Conservation (phyloP, 2,797 vertebrate genomes). For the Hydrocynus forskahlii region DNA sequence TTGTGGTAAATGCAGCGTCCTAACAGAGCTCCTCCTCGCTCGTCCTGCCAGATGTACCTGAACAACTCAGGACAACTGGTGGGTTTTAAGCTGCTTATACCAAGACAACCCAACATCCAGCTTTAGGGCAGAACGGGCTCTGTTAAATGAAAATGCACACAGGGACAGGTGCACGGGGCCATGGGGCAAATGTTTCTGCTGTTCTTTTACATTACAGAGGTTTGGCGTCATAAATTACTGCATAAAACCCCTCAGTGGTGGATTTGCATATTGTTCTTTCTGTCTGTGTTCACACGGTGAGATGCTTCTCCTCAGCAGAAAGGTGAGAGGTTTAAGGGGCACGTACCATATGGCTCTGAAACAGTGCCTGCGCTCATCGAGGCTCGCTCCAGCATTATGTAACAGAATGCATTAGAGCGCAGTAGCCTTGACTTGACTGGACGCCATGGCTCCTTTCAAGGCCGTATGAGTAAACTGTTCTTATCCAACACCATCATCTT, state of each 20-base stretch:
- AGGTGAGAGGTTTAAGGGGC: constrained; percentile 47
- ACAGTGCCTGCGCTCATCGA: constrained; percentile 42
- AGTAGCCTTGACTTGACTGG: constrained; percentile 4
- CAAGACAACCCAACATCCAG: constrained; percentile 20
- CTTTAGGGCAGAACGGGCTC: constrained; percentile 10
- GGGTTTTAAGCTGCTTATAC: constrained; percentile 34
- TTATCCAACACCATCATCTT: background rate
- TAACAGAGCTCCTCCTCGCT: background rate
- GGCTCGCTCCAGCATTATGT: constrained; percentile 33
- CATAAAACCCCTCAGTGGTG: constrained; percentile 17
- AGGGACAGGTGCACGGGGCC: background rate
- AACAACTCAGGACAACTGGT: constrained; percentile 38
- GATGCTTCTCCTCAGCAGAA: constrained; percentile 21
- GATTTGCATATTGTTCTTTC: constrained; percentile 33
- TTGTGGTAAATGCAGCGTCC: background rate
- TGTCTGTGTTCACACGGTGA: constrained; percentile 1
- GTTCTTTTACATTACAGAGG: constrained; percentile 16
- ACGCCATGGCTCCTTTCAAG: background rate
- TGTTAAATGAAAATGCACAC: constrained; percentile 25
- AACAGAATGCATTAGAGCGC: constrained; percentile 39
- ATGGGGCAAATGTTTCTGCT: constrained; percentile 12
- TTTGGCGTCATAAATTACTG: constrained; percentile 16
- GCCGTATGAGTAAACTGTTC: background rate
- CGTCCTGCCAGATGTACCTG: constrained; percentile 24
- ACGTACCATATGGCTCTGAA: constrained; percentile 41